phyloP scores from a whole-genome alignment of 2,113 vertebrate genomes.

The Lepus americanus region DNA sequence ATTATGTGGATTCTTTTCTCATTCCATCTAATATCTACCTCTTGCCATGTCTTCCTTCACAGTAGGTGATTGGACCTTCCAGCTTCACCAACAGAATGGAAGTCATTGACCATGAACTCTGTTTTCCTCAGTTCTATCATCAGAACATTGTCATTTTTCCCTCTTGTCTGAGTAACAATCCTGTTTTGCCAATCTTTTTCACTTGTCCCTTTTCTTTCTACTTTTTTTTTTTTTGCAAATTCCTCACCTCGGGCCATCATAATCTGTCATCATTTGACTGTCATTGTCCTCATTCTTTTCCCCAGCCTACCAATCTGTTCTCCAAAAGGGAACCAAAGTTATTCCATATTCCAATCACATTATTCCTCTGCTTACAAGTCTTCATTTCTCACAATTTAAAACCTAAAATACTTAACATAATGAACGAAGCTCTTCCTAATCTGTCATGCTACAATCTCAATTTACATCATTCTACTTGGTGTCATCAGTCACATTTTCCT shows the following conservation, averaged over 20 bases:
- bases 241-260: conserved; percentile 6
- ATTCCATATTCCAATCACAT: neutral
- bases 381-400: conserved; percentile 41
- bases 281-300: conserved; percentile 11
- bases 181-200: conserved; percentile 25
- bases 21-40: neutral
- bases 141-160: conserved; percentile 43
- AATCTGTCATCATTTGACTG: conserved; percentile 45
- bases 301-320: neutral
- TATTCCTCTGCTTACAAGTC: neutral
- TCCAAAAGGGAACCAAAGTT: neutral
- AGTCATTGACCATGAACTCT: neutral
- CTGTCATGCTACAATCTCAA: neutral
- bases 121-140: conserved; percentile 38
- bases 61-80: neutral
- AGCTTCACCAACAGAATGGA: conserved; percentile 22
- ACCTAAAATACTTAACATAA: conserved; percentile 23
- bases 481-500: neutral
- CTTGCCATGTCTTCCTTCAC: neutral
- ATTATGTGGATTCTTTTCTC: neutral
- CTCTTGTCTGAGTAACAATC: conserved; percentile 1
- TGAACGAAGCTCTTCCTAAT: conserved; percentile 30
- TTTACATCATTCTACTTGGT: neutral
- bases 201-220: conserved; percentile 35
- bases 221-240: neutral